Conservation (phyloP, 2,888 invertebrate species). For the Drosophila anomalipes region DNA sequence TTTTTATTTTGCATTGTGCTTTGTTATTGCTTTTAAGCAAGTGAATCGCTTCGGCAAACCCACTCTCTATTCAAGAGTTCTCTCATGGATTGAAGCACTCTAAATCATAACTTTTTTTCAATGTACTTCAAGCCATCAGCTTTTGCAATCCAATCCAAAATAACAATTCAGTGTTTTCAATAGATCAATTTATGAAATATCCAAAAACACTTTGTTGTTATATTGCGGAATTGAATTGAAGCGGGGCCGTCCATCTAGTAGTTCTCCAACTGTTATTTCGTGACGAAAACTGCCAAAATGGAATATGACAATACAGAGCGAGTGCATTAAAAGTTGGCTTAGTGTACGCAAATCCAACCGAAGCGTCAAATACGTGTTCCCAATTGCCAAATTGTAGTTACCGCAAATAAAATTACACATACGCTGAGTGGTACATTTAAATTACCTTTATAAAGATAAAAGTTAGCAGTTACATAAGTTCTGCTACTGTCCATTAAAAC, state of each 20-base stretch:
- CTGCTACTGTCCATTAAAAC: neutral
- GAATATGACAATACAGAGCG: conserved; percentile 22
- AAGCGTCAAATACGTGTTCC: conserved; percentile 8
- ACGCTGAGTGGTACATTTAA: conserved; percentile 19
- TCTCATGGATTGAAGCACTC: neutral
- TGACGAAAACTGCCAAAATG: conserved; percentile 35
- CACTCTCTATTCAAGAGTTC: neutral
- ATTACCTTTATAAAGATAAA: neutral
- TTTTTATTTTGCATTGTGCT: neutral
- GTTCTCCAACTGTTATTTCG: conserved; percentile 29
- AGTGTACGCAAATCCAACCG: conserved; percentile 24
- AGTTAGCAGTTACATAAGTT: conserved; percentile 3
- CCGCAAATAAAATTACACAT: conserved; percentile 31
- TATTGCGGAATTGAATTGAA: neutral
- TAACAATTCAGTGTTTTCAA: conserved; percentile 9
- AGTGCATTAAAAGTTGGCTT: conserved; percentile 19
- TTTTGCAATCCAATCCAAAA: neutral
- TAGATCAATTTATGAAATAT: conserved; percentile 10
- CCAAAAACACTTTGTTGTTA: conserved; percentile 7
- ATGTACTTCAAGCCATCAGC: neutral
- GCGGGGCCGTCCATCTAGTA: neutral
- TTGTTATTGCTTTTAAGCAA: neutral
- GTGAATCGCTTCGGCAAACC: neutral
- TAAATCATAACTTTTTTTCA: neutral
- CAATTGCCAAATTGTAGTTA: conserved; percentile 1